phyloP scores from a whole-genome alignment of 1,140 invertebrate species.

The Drosophila tristis region DNA sequence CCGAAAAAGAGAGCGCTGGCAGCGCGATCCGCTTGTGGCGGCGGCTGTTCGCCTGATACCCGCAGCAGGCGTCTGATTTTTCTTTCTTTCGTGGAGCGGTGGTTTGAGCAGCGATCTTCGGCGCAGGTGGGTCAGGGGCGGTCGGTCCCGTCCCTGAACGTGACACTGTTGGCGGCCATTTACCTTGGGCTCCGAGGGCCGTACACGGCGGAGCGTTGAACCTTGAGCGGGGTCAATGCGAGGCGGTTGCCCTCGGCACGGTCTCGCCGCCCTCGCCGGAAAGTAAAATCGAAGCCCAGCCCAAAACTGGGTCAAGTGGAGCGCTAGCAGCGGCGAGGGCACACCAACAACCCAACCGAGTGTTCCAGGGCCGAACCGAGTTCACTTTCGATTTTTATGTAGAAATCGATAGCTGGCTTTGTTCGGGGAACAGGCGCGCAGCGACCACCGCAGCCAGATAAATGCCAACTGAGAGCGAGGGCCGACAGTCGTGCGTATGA shows the following conservation, averaged over 20 bases:
- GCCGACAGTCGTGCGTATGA: slow-evolving; percentile 12
- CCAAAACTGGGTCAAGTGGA: slow-evolving; percentile 61
- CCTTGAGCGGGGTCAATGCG: slow-evolving; percentile 49
- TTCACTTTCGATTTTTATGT: slow-evolving; percentile 82
- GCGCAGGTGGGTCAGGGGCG: slow-evolving; percentile 58
- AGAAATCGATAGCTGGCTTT: slow-evolving; percentile 80
- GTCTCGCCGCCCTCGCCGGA: neutral
- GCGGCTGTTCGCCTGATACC: slow-evolving; percentile 50
- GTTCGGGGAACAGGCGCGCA: slow-evolving; percentile 68
- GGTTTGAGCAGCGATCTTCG: slow-evolving; percentile 17
- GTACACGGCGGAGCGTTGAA: slow-evolving; percentile 49
- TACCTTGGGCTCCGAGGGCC: slow-evolving; percentile 24
- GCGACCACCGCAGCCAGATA: slow-evolving; percentile 19
- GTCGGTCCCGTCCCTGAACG: slow-evolving; percentile 67
- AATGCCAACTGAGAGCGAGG: slow-evolving; percentile 8
- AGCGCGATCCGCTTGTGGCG: slow-evolving; percentile 9
- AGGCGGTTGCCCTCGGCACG: slow-evolving; percentile 17
- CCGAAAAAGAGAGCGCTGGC: slow-evolving; percentile 47
- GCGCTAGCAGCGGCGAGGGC: neutral
- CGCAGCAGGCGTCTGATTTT: slow-evolving; percentile 70
- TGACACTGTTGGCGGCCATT: slow-evolving; percentile 65
- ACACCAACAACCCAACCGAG: neutral
- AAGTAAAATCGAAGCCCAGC: slow-evolving; percentile 11
- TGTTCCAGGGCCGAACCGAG: slow-evolving; percentile 32
- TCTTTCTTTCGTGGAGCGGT: slow-evolving; percentile 61